These are phyloP conservation scores for Oegoconia quadripuncta DNA, from an alignment of 2,888 invertebrate species.

Conservation along the genomic window DNA sequence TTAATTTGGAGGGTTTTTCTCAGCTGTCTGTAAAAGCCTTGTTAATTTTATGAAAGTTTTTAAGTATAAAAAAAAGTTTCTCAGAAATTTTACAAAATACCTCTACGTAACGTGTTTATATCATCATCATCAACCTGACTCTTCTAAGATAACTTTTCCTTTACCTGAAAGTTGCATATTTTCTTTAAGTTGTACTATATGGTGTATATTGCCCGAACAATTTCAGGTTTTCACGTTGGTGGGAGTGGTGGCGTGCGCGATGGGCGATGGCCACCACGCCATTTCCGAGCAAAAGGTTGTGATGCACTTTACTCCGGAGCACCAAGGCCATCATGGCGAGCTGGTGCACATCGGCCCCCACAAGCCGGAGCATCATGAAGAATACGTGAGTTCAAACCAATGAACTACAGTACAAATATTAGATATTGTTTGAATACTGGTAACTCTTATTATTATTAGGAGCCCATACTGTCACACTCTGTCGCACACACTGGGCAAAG, in stretches of 20 bases:
- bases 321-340: conserved; percentile 40
- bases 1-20: neutral
- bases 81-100: neutral
- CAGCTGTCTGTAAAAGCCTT: no score
- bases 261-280: conserved; percentile 41
- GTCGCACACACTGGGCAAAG: no score
- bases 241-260: conserved; percentile 40
- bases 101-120: neutral
- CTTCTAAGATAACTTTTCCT: no score
- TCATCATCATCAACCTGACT: no score
- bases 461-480: no score
- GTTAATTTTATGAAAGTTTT: no score
- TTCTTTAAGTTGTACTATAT: no score
- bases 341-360: conserved; percentile 45
- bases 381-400: conserved; percentile 67
- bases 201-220: neutral
- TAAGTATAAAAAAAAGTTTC: no score
- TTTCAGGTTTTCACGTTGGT: conserved; percentile 24
- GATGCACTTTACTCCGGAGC: conserved; percentile 25
- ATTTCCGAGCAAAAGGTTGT: conserved; percentile 50
- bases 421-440: no score
- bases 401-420: no score
- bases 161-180: no score
- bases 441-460: no score
- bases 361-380: conserved; percentile 58